Evolutionary conservation across 2,888 invertebrate species (phyloP), one percentile per base, ranked within the genome.

Genomic region (Eubasilissa splendida): DNA sequence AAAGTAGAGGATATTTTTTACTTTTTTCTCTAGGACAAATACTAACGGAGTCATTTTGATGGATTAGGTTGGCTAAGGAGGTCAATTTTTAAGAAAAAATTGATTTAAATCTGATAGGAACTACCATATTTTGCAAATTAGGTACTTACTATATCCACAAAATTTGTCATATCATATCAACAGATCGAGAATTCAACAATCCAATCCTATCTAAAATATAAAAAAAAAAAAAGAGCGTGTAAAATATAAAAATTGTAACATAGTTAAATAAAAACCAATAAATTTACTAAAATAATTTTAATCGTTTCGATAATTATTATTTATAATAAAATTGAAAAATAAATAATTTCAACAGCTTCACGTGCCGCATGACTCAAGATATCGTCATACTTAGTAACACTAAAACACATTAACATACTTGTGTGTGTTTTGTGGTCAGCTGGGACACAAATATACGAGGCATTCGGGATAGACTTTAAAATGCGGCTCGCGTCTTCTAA

Each of bases 381-480:
- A 71, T 71, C 71, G 53, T 11, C 71, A 50, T 71, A 71, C 56
- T 56, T 71, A 71, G 71, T 71, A 71, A 71, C 71, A 71, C 71
- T 71, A 71, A 71, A 71, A 71, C 56, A 71, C 71, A 71, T 71
- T 71, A 71, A 52, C 14, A 54, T 10, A 31, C 22, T 5, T 14
- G 22, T 50, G n/a, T 66, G 33, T 11, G 56, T 71, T 22, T 68
- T 56, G 53, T 56, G n/a, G 71, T 54, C 71, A 33, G 33, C 12
- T 71, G 71, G 33, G n/a, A 31, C 54, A 71, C 56, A 22, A 56
- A 71, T 33, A 33, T 12, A 71, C 53, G 7, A 53, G 10, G n/a
- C 22, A 2, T 11, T 54, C n/a, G 22, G 56, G 54, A 31, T 11
- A 54, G 12, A 56, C 54, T 71, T 50, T 31, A 68, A 33, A 33